Conservation (phyloP, 2,888 invertebrate species). For the Phorcus lineatus region DNA sequence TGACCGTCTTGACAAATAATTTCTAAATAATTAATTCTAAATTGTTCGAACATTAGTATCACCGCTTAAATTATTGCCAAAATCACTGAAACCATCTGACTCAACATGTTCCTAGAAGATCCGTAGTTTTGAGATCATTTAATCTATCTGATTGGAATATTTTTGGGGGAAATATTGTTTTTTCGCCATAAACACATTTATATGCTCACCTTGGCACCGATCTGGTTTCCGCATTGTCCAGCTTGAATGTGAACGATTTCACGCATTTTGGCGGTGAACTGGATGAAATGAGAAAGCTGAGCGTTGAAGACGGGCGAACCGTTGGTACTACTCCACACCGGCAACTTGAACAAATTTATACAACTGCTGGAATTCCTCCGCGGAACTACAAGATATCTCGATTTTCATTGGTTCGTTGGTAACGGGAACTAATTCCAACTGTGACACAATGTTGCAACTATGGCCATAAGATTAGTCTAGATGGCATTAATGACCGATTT, state of each 20-base stretch:
- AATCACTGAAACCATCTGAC: no score
- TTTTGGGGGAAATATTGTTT: no score
- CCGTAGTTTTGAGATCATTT: no score
- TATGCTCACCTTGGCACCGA: slow-evolving; percentile 56
- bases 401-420: not conserved
- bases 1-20: no score
- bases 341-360: not conserved
- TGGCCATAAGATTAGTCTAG: no score
- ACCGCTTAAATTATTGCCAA: no score
- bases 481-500: no score
- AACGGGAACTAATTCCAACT: not conserved
- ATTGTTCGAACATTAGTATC: no score
- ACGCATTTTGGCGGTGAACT: slow-evolving; percentile 44
- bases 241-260: slow-evolving; percentile 67
- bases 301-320: not conserved
- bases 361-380: not conserved
- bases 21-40: no score
- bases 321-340: not conserved
- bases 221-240: slow-evolving; percentile 67
- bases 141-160: no score
- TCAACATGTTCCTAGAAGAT: no score
- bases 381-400: not conserved
- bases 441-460: no score
- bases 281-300: not conserved
- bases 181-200: not conserved